A percentile compares a stretch with the other conserved stretches of the same genome.
phyloP scores from a whole-genome alignment of 2,113 vertebrate species.

The Sigmodon hispidus region DNA sequence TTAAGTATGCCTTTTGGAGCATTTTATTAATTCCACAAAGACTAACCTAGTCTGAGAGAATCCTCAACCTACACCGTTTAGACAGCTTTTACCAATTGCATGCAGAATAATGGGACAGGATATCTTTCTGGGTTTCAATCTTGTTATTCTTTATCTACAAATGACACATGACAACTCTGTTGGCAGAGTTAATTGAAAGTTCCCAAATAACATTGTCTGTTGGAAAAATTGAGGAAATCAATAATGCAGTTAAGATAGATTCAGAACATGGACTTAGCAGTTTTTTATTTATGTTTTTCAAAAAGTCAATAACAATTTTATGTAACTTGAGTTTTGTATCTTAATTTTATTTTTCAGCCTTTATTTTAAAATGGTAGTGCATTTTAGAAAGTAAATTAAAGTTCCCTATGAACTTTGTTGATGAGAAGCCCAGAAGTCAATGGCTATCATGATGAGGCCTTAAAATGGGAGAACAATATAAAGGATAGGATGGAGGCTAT shows the following conservation, averaged over 20 bases:
- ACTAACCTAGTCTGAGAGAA: neutral
- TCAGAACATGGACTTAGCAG: neutral
- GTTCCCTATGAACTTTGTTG: neutral
- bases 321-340: neutral
- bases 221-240: neutral
- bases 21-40: neutral
- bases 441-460: neutral
- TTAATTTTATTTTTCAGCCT: neutral
- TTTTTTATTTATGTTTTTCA: neutral
- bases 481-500: neutral
- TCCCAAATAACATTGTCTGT: neutral
- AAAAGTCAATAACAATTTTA: neutral
- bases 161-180: neutral
- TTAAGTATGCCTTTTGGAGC: neutral
- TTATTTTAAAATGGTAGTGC: neutral
- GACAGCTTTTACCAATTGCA: neutral
- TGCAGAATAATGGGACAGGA: neutral
- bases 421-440: neutral
- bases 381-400: neutral
- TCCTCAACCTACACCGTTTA: neutral
- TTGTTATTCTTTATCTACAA: neutral
- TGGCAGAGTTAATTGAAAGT: neutral
- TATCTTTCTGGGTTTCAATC: neutral
- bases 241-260: neutral
- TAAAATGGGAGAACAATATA: no score